Base-by-base conservation (phyloP, 2,797 vertebrate species). In the Hydrocynus forskahlii region DNA sequence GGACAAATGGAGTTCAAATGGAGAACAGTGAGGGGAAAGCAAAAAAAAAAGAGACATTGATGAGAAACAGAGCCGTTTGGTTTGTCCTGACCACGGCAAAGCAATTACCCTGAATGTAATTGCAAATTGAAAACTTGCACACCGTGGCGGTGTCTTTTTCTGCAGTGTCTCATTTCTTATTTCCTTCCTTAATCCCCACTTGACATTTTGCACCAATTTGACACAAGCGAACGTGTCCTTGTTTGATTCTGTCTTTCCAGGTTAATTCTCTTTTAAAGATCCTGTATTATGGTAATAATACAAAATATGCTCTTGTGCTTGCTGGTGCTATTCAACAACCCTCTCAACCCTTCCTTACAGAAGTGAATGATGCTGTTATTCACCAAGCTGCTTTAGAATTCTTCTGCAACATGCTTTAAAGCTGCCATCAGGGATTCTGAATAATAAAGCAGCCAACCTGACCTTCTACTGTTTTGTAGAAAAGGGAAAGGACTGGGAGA, bases 171-270 rank as follows among this genome's bases (percentile, higher is more conserved):
- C 4, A 76, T 83, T 80, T 83, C 25, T 67, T 29, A 35, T 68
- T 77, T 72, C 68, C 52, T 17, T 23, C 43, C 25, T 68, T 79
- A 73, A 72, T 48, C 55, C 80, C 74, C 62, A 54, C 68, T 80
- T 84, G 78, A 84, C 78, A 83, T 83, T 83, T 81, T 7, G 25
- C 66, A 66, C 25, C 66, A 83, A 67, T 80, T 76, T 80, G 66
- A 84, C 23, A 17, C 21, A 13, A 79, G 71, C 50, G 25, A 63
- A 35, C 38, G 50, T 67, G 16, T 76, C 60, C 17, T 21, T 35
- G 4, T 67, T 84, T 40, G 45, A 67, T 76, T 72, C 60, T 71
- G 48, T 17, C 14, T 72, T 66, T 25, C 43, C 67, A 76, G 67
- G 67, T 80, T 77, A 76, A 84, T 68, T 67, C 70, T 38, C 40